Evolutionary conservation across 2,888 invertebrate species (phyloP).

Genomic region (Palloptera scutellata): DNA sequence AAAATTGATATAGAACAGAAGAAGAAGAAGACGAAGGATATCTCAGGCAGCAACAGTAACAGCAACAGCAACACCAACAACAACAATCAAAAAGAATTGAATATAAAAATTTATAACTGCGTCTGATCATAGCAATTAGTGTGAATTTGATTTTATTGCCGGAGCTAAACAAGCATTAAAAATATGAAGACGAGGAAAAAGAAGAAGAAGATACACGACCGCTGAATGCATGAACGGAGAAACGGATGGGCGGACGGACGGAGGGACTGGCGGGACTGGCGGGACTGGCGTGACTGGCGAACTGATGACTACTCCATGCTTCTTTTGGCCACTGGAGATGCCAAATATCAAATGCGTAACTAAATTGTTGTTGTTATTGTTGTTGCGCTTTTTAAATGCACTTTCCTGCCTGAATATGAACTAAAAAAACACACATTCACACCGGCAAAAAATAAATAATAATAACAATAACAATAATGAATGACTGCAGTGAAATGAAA

Average conservation of each 20-base stretch:
- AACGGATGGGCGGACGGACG: too few species aligned
- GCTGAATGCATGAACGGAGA: too few species aligned
- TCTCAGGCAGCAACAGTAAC: background rate
- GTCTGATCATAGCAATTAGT: slow-evolving; percentile 60
- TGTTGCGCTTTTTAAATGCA: slow-evolving; percentile 39
- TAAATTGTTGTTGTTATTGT: slow-evolving; percentile 32
- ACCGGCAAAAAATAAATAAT: too few species aligned
- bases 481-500: too few species aligned
- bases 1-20: too few species aligned
- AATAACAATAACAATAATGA: too few species aligned
- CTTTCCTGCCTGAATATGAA: slow-evolving; percentile 28
- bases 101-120: slow-evolving; percentile 56
- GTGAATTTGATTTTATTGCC: slow-evolving; percentile 57
- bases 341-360: slow-evolving; percentile 39
- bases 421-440: background rate
- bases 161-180: slow-evolving; percentile 29
- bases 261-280: too few species aligned
- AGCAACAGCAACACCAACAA: background rate
- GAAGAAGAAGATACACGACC: background rate
- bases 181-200: background rate
- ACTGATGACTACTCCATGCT: background rate
- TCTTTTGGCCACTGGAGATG: background rate
- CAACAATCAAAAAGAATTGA: background rate
- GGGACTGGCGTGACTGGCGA: too few species aligned
- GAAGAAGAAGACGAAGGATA: too few species aligned